Percentiles rank a stretch among this genome's conserved stretches.
These are phyloP conservation scores for Hipposideros larvatus DNA, from an alignment of 2,797 vertebrate species.

Conservation along the genomic window DNA sequence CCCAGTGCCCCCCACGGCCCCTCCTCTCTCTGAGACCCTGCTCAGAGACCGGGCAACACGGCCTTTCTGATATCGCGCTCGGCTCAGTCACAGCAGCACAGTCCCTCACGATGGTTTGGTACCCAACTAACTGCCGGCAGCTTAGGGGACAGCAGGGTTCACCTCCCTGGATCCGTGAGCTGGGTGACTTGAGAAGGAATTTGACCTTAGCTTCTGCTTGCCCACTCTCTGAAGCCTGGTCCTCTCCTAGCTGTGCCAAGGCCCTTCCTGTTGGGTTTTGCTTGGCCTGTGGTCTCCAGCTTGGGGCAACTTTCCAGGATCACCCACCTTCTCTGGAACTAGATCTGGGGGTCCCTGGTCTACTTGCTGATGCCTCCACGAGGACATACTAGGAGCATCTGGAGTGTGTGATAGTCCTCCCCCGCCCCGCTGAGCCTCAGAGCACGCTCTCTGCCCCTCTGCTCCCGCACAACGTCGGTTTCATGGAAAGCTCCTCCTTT, in stretches of 20 bases:
- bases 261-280: neutral
- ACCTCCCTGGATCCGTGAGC: accelerated
- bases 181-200: neutral
- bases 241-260: neutral
- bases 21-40: accelerated
- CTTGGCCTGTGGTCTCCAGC: too few species aligned
- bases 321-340: neutral
- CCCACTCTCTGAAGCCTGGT: neutral
- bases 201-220: neutral
- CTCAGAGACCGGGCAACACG: accelerated
- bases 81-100: accelerated
- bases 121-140: accelerated
- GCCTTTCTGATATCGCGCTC: too few species aligned
- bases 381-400: accelerated
- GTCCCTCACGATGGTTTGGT: accelerated
- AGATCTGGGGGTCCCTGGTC: neutral
- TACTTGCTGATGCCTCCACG: neutral
- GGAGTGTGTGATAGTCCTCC: accelerated
- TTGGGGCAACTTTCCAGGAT: neutral
- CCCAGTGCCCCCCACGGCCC: accelerated
- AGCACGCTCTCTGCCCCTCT: accelerated
- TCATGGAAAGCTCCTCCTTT: neutral
- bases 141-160: accelerated
- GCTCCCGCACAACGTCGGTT: accelerated
- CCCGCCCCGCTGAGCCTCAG: accelerated